Conservation (phyloP, 2,113 vertebrate genomes). For the Hippocampus barbouri region DNA sequence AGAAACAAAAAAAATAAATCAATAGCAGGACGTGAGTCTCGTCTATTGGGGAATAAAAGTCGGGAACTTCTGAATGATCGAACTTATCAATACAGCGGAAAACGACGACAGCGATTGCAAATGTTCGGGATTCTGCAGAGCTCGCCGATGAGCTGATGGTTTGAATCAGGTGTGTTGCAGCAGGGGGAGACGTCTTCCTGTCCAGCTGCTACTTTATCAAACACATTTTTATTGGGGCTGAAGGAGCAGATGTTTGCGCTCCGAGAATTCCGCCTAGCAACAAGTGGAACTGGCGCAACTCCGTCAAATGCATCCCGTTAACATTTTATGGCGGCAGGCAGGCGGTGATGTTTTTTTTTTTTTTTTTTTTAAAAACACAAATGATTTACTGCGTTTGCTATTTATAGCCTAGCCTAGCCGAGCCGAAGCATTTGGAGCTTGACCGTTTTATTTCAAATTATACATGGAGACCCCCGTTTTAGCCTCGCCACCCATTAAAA, state of each 20-base stretch:
- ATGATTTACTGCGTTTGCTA: neutral
- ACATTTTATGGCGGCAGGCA: neutral
- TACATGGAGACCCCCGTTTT: neutral
- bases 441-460: neutral
- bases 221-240: neutral
- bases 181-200: neutral
- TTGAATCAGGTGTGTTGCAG: too few relatives aligned
- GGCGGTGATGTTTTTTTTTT: neutral
- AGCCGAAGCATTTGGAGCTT: neutral
- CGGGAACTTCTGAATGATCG: too few relatives aligned
- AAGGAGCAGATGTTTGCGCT: neutral
- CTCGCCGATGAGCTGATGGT: too few relatives aligned
- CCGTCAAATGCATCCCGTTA: neutral
- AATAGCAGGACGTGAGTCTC: too few relatives aligned
- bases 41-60: too few relatives aligned
- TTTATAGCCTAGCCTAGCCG: neutral
- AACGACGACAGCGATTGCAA: too few relatives aligned
- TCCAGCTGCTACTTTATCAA: neutral
- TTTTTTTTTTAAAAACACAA: neutral
- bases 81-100: too few relatives aligned
- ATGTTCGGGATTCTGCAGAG: too few relatives aligned
- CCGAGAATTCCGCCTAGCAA: neutral
- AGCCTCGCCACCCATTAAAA: too few relatives aligned
- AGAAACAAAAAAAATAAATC: too few relatives aligned
- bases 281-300: neutral